Conservation (phyloP, 2,113 vertebrate species). For the Poecilia latipinna region DNA sequence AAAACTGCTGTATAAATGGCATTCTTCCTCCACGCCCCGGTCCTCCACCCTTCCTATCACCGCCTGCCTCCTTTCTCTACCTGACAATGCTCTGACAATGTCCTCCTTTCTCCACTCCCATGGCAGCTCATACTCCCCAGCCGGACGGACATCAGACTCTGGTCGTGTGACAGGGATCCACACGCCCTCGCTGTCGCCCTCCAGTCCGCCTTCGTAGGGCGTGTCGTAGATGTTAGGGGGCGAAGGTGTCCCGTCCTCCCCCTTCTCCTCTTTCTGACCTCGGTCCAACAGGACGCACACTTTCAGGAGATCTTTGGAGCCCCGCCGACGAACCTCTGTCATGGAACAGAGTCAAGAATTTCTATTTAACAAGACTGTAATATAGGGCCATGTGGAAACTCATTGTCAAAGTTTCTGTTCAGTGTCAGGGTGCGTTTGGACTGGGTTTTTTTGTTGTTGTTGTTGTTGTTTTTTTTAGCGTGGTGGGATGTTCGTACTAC, state of each 20-base stretch:
- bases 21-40: slow-evolving; percentile 60
- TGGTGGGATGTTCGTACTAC: not conserved
- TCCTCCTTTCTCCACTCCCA: slow-evolving; percentile 86
- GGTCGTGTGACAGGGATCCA: slow-evolving; percentile 81
- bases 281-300: slow-evolving; percentile 88
- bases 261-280: slow-evolving; percentile 61
- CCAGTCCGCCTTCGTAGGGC: slow-evolving; percentile 78
- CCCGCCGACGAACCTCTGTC: slow-evolving; percentile 89
- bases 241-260: slow-evolving; percentile 58
- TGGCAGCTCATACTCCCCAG: slow-evolving; percentile 81
- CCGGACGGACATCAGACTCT: slow-evolving; percentile 79
- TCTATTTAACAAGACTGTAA: too few species aligned
- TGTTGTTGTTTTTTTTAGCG: not conserved
- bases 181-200: slow-evolving; percentile 71
- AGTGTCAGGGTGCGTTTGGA: not conserved
- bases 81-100: slow-evolving; percentile 82
- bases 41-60: slow-evolving; percentile 39
- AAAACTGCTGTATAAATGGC: slow-evolving; percentile 47
- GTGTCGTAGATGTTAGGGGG: slow-evolving; percentile 81
- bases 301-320: slow-evolving; percentile 93
- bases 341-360: slow-evolving; percentile 7
- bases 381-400: not conserved
- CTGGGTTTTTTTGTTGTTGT: not conserved
- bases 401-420: not conserved
- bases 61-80: slow-evolving; percentile 63